Percentiles rank a stretch among this genome's conserved stretches.
Evolutionary conservation across 2,797 vertebrate species (phyloP).

Genomic region (Podarcis lilfordi): DNA sequence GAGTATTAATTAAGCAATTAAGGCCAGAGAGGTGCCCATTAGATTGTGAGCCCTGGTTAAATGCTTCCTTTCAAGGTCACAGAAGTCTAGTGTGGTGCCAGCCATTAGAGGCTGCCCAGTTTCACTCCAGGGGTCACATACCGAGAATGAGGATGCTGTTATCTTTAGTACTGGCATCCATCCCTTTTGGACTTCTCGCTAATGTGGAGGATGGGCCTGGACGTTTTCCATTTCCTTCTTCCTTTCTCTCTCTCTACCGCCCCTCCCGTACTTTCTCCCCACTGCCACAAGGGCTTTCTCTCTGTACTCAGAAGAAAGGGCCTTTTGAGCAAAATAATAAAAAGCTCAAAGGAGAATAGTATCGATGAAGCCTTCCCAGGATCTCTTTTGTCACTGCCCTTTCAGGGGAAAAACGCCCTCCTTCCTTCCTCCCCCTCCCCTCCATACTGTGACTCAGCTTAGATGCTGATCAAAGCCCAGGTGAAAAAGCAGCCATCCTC

Average conservation of each 20-base stretch:
- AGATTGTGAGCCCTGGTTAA: neutral
- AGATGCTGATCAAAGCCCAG: neutral
- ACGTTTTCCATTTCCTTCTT: neutral
- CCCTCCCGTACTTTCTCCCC: neutral
- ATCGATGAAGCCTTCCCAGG: neutral
- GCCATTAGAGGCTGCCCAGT: neutral
- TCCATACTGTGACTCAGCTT: neutral
- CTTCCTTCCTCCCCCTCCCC: no score
- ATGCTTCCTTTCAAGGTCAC: neutral
- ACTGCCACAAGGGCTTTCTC: neutral
- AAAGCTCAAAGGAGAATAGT: neutral
- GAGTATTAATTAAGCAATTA: slow-evolving; percentile 16
- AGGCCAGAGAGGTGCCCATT: neutral
- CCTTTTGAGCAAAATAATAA: neutral
- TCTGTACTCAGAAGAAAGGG: neutral
- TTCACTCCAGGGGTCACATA: neutral
- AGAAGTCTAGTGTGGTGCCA: neutral
- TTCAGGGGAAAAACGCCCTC: neutral
- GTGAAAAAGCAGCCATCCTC: neutral
- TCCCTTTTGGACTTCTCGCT: neutral
- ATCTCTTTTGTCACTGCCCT: neutral
- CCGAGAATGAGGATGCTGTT: no score
- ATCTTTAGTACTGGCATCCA: no score
- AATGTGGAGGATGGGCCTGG: neutral
- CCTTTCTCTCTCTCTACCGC: neutral